These are phyloP conservation scores for Rhingia rostrata DNA, from an alignment of 2,888 invertebrate species.

Conservation along the genomic window DNA sequence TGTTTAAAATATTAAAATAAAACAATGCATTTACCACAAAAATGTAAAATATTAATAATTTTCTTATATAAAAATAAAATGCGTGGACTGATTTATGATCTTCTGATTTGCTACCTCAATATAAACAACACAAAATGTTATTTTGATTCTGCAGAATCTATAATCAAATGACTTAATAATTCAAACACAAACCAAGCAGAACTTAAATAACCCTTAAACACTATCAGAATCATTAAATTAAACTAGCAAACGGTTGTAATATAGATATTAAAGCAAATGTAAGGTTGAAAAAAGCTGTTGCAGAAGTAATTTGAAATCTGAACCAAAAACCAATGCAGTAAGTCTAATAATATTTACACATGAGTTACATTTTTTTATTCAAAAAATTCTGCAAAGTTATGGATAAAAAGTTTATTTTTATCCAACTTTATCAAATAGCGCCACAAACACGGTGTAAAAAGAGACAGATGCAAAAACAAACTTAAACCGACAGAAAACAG, in stretches of 20 bases:
- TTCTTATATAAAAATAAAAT: conserved; percentile 65
- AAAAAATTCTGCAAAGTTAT: conserved; percentile 62
- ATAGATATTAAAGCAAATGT: conserved; percentile 57
- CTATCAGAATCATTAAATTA: conserved; percentile 54
- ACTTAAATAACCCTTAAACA: conserved; percentile 72
- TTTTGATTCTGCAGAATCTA: conserved; percentile 78
- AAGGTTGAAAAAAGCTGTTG: conserved; percentile 65
- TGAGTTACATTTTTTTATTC: conserved; percentile 39
- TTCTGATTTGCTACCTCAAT: conserved; percentile 71
- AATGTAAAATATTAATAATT: conserved; percentile 53
- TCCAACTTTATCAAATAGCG: conserved; percentile 66
- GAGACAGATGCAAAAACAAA: conserved; percentile 69
- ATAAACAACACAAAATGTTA: conserved; percentile 59
- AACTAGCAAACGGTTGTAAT: conserved; percentile 63
- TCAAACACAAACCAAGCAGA: conserved; percentile 76
- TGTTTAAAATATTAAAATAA: conserved; percentile 57
- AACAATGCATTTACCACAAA: conserved; percentile 69
- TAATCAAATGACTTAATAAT: conserved; percentile 71
- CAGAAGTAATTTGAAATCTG: conserved; percentile 52
- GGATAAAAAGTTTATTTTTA: conserved; percentile 44
- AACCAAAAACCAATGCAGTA: conserved; percentile 68
- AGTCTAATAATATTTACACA: conserved; percentile 70
- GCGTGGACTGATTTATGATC: conserved; percentile 64
- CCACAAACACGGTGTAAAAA: conserved; percentile 71
- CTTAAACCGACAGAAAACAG: conserved; percentile 57